A percentile compares a stretch with the other conserved stretches of the same genome.
phyloP scores from a whole-genome alignment of 2,113 vertebrate species.

The Ondatra zibethicus region DNA sequence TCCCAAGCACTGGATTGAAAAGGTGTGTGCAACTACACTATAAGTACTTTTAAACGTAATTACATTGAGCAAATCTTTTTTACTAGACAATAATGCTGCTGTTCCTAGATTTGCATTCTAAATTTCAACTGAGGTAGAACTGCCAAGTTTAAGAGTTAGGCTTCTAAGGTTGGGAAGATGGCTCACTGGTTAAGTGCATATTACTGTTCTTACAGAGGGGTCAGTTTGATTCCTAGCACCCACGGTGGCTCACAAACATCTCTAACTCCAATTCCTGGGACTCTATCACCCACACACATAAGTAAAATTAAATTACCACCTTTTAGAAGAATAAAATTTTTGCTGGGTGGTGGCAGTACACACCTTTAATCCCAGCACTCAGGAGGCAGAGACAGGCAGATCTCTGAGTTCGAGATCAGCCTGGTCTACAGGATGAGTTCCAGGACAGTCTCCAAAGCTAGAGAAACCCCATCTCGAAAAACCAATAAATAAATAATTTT shows the following conservation, averaged over 20 bases:
- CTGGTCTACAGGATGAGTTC: no score
- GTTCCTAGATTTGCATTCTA: background rate
- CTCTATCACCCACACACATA: background rate
- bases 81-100: background rate
- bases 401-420: no score
- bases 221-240: background rate
- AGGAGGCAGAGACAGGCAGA: no score
- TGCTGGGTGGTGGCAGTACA: no score
- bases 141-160: background rate
- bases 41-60: background rate
- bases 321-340: background rate
- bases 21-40: background rate
- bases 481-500: no score
- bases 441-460: no score
- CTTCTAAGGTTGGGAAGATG: background rate
- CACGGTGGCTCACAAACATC: background rate
- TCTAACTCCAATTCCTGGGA: background rate
- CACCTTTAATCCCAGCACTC: no score
- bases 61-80: background rate
- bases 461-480: no score
- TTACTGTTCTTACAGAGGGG: background rate
- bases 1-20: background rate
- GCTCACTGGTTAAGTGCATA: background rate
- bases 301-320: background rate
- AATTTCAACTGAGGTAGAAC: conserved; percentile 13